phyloP scores from a whole-genome alignment of 2,888 invertebrate species.

The Drosophila planitibia region DNA sequence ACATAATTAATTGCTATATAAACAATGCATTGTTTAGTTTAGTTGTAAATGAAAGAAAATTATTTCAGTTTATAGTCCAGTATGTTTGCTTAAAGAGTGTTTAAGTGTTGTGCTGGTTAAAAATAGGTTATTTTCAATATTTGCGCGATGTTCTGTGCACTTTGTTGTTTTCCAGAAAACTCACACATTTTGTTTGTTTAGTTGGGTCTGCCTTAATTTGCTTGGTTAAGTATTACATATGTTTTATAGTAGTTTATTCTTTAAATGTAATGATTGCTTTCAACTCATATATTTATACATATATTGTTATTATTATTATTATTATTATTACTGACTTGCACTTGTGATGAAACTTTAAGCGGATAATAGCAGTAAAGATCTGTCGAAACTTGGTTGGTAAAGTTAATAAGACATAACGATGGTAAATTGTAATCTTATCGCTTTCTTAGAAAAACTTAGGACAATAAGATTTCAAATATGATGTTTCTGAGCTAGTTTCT shows the following conservation, averaged over 20 bases:
- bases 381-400: background rate
- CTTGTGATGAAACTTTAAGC: slow-evolving; percentile 18
- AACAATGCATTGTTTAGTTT: slow-evolving; percentile 38
- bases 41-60: slow-evolving; percentile 64
- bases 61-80: slow-evolving; percentile 68
- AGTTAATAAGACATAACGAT: background rate
- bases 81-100: slow-evolving; percentile 45
- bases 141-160: slow-evolving; percentile 25
- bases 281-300: slow-evolving; percentile 67
- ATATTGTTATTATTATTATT: slow-evolving; percentile 10
- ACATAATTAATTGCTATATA: slow-evolving; percentile 43
- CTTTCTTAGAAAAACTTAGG: background rate
- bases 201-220: slow-evolving; percentile 18
- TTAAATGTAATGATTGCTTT: slow-evolving; percentile 78
- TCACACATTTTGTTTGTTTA: slow-evolving; percentile 30
- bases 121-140: slow-evolving; percentile 37
- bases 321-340: slow-evolving; percentile 34
- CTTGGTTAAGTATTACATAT: slow-evolving; percentile 45
- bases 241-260: slow-evolving; percentile 40
- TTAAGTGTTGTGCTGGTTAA: slow-evolving; percentile 35
- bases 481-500: slow-evolving; percentile 1
- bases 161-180: slow-evolving; percentile 38
- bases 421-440: background rate
- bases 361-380: slow-evolving; percentile 5
- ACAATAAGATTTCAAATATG: background rate